Base-by-base conservation (phyloP, 2,113 vertebrate species). In the Hylia prasina region DNA sequence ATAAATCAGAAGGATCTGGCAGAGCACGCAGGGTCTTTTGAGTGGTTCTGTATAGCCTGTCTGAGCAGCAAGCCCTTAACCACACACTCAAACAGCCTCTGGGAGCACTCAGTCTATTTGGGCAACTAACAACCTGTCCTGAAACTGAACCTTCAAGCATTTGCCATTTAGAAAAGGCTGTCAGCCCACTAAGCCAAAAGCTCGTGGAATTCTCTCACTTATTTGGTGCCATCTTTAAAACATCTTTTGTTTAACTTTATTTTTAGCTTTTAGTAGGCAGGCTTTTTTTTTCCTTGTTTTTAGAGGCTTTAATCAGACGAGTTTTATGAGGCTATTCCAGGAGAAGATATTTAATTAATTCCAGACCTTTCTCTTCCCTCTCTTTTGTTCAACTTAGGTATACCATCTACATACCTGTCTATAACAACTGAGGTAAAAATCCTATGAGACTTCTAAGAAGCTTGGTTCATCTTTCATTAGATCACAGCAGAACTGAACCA, bases 1-100 rank as follows among this genome's bases (percentile, higher is more conserved):
- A 95, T 96, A 97, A 96, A 96, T 96, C 92, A 96, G 82, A 76
- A 95, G 82, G 88, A 81, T 88, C 79, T 96, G 86, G 93, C 82
- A 92, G 79, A 96, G 80, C 88, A 83, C 1, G 6, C 37, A 37
- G 85, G 87, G 88, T 93, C 94, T 90, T 96, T 66, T 80, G 93
- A 89, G 92, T 95, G 71, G 91, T 94, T 94, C 94, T 92, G 40
- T 93, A 44, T 70, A 96, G 94, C 70, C 94, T 96, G 82, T 93
- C 90, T 94, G 94, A 94, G 94, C 90, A 93, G 76, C 79, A 73
- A 92, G 76, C 85, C 93, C 85, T 96, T 93, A 90, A 93, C 93
- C 92, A 94, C 92, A 73, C 68, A 88, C 85, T 95, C 92, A 90
- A 15, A 54, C 56, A 93, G 95, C 82, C 93, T 95, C 66, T 94